Evolutionary conservation across 2,888 invertebrate species (phyloP), one percentile per base, ranked within the genome.

Genomic region (Stratiomys singularior): DNA sequence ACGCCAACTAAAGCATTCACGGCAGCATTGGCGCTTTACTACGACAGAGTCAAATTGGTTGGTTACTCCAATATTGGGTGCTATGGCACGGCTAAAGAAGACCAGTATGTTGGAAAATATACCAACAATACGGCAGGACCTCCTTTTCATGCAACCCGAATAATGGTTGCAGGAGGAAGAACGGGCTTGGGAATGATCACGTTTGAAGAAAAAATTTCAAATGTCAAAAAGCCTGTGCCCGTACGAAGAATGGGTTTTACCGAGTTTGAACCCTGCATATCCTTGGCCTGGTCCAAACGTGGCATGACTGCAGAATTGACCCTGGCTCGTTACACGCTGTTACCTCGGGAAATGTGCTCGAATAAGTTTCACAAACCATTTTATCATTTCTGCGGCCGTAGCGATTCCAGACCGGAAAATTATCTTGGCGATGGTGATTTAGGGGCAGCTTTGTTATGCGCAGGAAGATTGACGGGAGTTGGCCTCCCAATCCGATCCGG

Each of bases 391-490:
- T 60, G 60, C 23, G 60, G 60, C 21, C 60, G 60, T 4, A 25
- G 60, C 21, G 60, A 60, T 60, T 11, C 0, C 7, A 1, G 4
- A 21, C 60, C 21, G 25, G 18, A 3, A 23, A 23, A 4, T 5
- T 60, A 60, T 25, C 13, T 60, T 5, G 60, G 60, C 7, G 60
- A 60, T 23, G 60, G 60, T 3, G 60, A 60, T 60, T 18, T 60
- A 23, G 60, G 60, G 3, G 60, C 60, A 60, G 60, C 60, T 21
- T 25, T 60, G 23, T 9, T 60, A 13, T 60, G 60, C 25, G 25
- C 18, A 23, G 60, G 60, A 4, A 18, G 25, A 23, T 25, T 60
- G 23, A 21, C 60, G 23, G 60, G 60, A 7, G 13, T 60, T 23
- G 60, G 60, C 7, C 23, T 60, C 7, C 60, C 60, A 25, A 37